phyloP scores from a whole-genome alignment of 37 sponge, comb jelly and placozoan species.

The Petrosia ficiformis region DNA sequence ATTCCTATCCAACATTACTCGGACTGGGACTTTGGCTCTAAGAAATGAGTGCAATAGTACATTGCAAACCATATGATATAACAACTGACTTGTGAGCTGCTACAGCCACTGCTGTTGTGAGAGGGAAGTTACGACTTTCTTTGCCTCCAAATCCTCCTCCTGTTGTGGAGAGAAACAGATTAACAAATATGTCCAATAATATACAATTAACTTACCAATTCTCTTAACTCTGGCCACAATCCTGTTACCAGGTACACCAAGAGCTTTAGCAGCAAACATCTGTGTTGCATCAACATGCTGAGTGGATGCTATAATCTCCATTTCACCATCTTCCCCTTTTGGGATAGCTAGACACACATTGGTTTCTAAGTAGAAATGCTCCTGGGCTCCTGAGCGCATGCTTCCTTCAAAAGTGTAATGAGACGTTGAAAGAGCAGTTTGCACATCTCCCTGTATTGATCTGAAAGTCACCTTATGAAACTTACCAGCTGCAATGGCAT shows the following conservation, averaged over 20 bases:
- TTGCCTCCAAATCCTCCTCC: conserved; percentile 96
- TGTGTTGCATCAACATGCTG: conserved; percentile 58
- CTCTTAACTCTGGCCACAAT: conserved; percentile 69
- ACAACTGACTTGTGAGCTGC: conserved; percentile 75
- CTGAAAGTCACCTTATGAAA: conserved; percentile 23
- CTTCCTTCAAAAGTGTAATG: conserved; percentile 50
- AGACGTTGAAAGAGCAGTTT: conserved; percentile 18
- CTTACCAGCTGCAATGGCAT: conserved; percentile 64
- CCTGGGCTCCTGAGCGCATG: conserved; percentile 76
- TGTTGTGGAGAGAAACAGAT: neutral
- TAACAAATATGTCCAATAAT: neutral
- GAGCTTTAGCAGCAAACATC: conserved; percentile 51
- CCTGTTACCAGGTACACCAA: conserved; percentile 70
- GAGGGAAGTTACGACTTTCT: conserved; percentile 48
- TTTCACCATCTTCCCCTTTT: conserved; percentile 67
- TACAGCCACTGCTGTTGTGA: conserved; percentile 70
- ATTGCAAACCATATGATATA: neutral
- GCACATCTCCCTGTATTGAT: conserved; percentile 42
- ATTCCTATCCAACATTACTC: conserved; percentile 77
- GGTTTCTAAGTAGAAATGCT: conserved; percentile 93
- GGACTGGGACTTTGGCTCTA: conserved; percentile 51
- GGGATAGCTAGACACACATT: conserved; percentile 71
- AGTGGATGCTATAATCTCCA: conserved; percentile 75
- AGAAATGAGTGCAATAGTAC: neutral
- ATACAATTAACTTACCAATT: conserved; percentile 46